Percentiles rank a stretch among this genome's conserved stretches.
Evolutionary conservation across 2,888 invertebrate species (phyloP).

Genomic region (Micoletzkya japonica): DNA sequence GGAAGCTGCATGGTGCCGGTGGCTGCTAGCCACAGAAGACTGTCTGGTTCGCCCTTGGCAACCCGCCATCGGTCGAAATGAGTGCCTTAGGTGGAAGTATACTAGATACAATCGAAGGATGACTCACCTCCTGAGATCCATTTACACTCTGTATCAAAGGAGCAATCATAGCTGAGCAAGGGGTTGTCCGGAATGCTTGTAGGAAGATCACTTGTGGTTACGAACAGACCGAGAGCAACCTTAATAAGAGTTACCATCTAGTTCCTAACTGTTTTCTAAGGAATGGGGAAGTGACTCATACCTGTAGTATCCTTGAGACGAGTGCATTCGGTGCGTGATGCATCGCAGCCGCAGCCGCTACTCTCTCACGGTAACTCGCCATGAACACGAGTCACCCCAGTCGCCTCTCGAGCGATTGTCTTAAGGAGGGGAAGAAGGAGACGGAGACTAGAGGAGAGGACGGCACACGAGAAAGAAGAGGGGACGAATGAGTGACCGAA

Average conservation of each 20-base stretch:
- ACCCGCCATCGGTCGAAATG: conserved; percentile 47
- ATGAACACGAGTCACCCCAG: conserved; percentile 6
- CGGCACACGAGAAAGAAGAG: too few species aligned
- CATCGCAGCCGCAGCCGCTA: conserved; percentile 25
- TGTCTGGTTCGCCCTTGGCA: conserved; percentile 60
- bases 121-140: conserved; percentile 39
- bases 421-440: too few species aligned
- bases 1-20: conserved; percentile 61
- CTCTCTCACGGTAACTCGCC: conserved; percentile 23
- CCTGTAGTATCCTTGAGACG: conserved; percentile 47
- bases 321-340: conserved; percentile 38
- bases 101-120: too few species aligned
- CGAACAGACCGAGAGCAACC: conserved; percentile 60
- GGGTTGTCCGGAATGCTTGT: conserved; percentile 39
- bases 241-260: too few species aligned
- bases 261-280: neutral
- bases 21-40: conserved; percentile 60
- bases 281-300: neutral
- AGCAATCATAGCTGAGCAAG: conserved; percentile 53
- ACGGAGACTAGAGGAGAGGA: too few species aligned
- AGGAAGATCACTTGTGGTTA: conserved; percentile 58
- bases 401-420: too few species aligned
- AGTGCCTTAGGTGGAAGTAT: conserved; percentile 4
- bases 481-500: too few species aligned
- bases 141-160: conserved; percentile 55